These are phyloP conservation scores for Menidia menidia DNA, from an alignment of 2,797 vertebrate species.

Conservation along the genomic window DNA sequence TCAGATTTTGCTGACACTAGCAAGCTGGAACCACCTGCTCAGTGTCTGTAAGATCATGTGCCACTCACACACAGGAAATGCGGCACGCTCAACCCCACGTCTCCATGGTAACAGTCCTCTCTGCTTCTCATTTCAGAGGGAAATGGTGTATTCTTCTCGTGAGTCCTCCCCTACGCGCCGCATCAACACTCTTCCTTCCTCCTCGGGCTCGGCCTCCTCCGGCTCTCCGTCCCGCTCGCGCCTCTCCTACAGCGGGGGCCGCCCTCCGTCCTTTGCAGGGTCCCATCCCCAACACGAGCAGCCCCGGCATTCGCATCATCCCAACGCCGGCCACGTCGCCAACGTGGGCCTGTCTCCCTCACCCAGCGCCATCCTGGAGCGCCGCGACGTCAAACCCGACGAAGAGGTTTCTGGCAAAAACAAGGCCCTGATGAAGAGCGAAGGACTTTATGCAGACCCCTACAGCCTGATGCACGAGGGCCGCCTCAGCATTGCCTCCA, in stretches of 20 bases:
- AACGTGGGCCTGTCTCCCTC: conserved; percentile 89
- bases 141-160: conserved; percentile 96
- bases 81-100: conserved; percentile 31
- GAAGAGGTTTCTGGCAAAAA: conserved; percentile 94
- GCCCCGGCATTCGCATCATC: conserved; percentile 84
- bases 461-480: conserved; percentile 95
- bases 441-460: conserved; percentile 93
- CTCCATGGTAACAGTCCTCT: conserved; percentile 61
- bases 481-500: conserved; percentile 94
- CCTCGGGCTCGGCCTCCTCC: conserved; percentile 86
- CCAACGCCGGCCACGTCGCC: conserved; percentile 79
- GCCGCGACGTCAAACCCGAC: conserved; percentile 95
- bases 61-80: conserved; percentile 20
- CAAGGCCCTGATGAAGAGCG: conserved; percentile 94
- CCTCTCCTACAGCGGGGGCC: conserved; percentile 93
- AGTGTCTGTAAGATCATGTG: conserved; percentile 22
- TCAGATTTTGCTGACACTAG: conserved; percentile 8
- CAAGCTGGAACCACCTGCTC: conserved; percentile 22
- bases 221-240: conserved; percentile 94
- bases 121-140: conserved; percentile 84
- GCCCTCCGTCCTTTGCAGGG: conserved; percentile 90
- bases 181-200: conserved; percentile 92
- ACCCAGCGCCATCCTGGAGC: conserved; percentile 96
- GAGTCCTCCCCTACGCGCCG: conserved; percentile 97
- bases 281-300: conserved; percentile 87